Percentiles rank a stretch among this genome's conserved stretches.
phyloP scores from a whole-genome alignment of 1,140 invertebrate species.

The Colletes gigas region DNA sequence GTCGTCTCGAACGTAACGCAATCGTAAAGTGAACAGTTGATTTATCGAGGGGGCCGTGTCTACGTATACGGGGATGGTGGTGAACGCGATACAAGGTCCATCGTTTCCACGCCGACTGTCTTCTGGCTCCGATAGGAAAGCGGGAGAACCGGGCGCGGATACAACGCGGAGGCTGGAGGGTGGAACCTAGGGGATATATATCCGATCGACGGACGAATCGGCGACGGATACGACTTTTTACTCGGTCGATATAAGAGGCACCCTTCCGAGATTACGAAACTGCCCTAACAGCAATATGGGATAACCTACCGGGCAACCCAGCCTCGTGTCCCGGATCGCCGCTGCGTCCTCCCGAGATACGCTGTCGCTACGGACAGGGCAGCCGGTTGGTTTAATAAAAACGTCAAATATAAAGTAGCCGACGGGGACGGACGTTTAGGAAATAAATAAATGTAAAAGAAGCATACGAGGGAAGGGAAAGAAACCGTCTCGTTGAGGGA shows the following conservation, averaged over 20 bases:
- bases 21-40: slow-evolving; percentile 62
- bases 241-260: slow-evolving; percentile 65
- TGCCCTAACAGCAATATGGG: slow-evolving; percentile 74
- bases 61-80: slow-evolving; percentile 1
- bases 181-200: slow-evolving; percentile 2
- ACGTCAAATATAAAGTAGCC: slow-evolving; percentile 82
- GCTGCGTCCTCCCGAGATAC: slow-evolving; percentile 45
- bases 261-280: slow-evolving; percentile 72
- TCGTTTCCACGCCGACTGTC: slow-evolving; percentile 23
- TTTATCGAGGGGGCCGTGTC: slow-evolving; percentile 25
- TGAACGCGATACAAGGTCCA: background rate
- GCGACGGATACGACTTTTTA: slow-evolving; percentile 65
- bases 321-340: slow-evolving; percentile 14
- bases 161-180: background rate
- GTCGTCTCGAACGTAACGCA: slow-evolving; percentile 36
- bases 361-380: slow-evolving; percentile 56
- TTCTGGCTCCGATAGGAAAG: background rate
- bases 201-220: slow-evolving; percentile 61
- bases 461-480: slow-evolving; percentile 18
- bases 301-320: slow-evolving; percentile 26
- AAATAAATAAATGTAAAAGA: slow-evolving; percentile 80
- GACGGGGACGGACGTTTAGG: slow-evolving; percentile 77
- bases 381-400: slow-evolving; percentile 79
- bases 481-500: slow-evolving; percentile 13
- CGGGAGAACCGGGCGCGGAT: background rate